phyloP scores from a whole-genome alignment of 2,113 vertebrate species.

The Todiramphus saurophagus region DNA sequence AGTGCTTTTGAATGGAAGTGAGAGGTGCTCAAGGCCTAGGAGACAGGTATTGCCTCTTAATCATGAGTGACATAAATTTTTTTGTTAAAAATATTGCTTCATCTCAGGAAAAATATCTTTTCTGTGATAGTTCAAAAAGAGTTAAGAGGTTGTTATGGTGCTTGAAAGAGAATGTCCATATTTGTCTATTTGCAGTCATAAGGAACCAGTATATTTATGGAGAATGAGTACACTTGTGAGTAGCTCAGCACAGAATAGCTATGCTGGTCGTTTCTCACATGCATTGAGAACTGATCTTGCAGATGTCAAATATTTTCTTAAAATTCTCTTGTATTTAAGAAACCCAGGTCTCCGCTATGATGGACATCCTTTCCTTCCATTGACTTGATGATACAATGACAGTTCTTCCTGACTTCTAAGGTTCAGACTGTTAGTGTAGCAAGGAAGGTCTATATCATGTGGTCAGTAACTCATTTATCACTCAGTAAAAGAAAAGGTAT shows the following conservation, averaged over 20 bases:
- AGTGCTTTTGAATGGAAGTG: background rate
- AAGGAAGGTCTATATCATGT: background rate
- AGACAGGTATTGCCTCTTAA: background rate
- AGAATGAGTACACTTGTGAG: background rate
- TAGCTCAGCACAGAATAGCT: background rate
- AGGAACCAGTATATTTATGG: background rate
- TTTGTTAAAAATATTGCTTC: background rate
- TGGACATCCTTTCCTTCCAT: background rate
- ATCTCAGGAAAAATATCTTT: background rate
- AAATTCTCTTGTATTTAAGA: background rate
- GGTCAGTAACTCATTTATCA: background rate
- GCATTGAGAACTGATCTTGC: background rate
- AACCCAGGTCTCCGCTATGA: background rate
- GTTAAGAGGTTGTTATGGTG: background rate
- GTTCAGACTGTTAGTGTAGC: background rate
- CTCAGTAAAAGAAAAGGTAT: background rate
- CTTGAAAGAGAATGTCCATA: background rate
- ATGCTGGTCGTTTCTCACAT: background rate
- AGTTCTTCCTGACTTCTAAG: background rate
- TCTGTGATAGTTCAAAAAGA: background rate
- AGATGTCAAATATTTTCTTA: background rate
- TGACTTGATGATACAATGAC: background rate
- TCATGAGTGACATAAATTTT: background rate
- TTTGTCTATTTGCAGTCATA: background rate
- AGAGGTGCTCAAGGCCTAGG: background rate